Evolutionary conservation across 2,113 vertebrate genomes (phyloP), one percentile per base, ranked within the genome.

Genomic region (Riparia riparia): DNA sequence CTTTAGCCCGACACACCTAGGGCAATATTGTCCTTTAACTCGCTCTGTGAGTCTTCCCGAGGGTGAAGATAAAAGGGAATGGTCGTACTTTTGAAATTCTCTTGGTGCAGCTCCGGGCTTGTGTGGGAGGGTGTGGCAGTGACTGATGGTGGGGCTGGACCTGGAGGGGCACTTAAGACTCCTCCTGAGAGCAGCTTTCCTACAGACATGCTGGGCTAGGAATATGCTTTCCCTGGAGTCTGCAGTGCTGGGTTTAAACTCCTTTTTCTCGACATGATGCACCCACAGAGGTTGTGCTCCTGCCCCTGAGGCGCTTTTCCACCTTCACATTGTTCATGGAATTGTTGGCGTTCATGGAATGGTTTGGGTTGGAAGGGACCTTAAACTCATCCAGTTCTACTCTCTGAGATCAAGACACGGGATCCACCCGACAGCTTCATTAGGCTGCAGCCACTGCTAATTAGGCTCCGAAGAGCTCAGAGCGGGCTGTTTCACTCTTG

Each of bases 401-500:
- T 4, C 10, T 5, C 12, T 47, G 79, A 26, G 69, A 22, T n/a
- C 68, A 58, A 16, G 74, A 5, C 32, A n/a, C 28, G 63, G 29
- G 70, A 57, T 70, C 44, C 68, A 86, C 91, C 71, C 93, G 87
- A 82, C 69, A 79, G 57, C 61, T 57, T 91, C 17, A 1, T 72
- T 79, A 66, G 49, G 66, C 66, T 72, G 16, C 9, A 39, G 54
- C 34, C 13, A 29, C 32, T 88, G 95, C 1, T 78, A 34, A 47
- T 86, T 34, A 4, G 12, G 6, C 22, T 57, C 41, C 2, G 2
- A 15, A 12, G n/a, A 80, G 70, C 9, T n/a, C 9, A 2, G 10
- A 0, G 0, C 5, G 61, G 47, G 39, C 4, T 6, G 0, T 7
- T 10, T 39, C 1, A 7, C 0, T 8, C 7, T 10, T 3, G 20